These are phyloP conservation scores for Poicephalus gulielmi DNA, from an alignment of 2,113 vertebrate genomes.

Conservation along the genomic window DNA sequence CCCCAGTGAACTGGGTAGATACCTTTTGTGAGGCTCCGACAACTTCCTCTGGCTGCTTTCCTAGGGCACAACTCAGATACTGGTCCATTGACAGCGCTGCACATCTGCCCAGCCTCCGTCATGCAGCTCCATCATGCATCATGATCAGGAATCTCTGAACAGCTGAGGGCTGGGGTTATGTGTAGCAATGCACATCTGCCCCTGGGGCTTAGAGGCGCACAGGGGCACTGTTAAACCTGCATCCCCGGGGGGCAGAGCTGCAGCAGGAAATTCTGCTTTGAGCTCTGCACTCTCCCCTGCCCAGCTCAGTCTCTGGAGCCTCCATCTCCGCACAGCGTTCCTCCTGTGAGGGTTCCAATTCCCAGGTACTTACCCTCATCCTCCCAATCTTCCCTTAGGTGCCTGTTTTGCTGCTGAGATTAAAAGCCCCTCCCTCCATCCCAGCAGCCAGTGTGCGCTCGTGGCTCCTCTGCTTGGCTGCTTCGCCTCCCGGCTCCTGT, in stretches of 20 bases:
- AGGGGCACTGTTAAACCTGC: not conserved
- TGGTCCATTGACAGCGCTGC: not conserved
- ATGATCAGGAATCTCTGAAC: not conserved
- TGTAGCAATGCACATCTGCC: not conserved
- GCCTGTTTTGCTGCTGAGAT: not conserved
- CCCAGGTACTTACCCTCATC: not conserved
- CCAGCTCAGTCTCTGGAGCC: not conserved
- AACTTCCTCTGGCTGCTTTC: not conserved
- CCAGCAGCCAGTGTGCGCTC: not conserved
- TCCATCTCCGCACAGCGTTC: fast-evolving
- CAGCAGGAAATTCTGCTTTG: not conserved
- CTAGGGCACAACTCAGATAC: not conserved
- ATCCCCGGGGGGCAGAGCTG: not conserved
- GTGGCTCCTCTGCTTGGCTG: not conserved
- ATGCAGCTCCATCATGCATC: no score
- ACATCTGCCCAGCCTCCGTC: not conserved
- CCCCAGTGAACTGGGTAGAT: not conserved
- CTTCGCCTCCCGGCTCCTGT: not conserved
- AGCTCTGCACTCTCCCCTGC: not conserved
- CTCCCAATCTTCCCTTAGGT: not conserved
- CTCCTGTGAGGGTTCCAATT: not conserved
- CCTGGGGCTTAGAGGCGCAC: not conserved
- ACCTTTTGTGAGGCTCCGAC: not conserved
- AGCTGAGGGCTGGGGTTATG: not conserved
- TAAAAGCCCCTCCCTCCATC: not conserved